phyloP scores from a whole-genome alignment of 2,113 vertebrate genomes.

The Monopterus albus region DNA sequence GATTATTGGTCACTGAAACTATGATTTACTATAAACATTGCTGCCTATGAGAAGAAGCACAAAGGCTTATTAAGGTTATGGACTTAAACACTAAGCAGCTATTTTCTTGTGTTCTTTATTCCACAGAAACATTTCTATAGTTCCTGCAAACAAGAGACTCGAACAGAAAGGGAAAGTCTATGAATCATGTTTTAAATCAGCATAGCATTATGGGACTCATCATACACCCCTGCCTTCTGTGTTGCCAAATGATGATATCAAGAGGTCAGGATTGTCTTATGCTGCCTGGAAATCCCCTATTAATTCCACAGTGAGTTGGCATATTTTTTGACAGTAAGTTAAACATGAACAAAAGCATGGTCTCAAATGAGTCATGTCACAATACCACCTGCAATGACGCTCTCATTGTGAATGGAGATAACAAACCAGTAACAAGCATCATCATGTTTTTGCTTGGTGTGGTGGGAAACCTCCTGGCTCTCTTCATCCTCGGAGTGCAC shows the following conservation, averaged over 20 bases:
- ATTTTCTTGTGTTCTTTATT: neutral
- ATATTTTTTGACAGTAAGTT: neutral
- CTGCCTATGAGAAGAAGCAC: no score
- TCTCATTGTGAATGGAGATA: conserved; percentile 59
- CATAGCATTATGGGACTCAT: conserved; percentile 11
- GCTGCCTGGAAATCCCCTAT: conserved; percentile 3
- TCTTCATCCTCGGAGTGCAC: conserved; percentile 87
- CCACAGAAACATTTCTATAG: conserved; percentile 5
- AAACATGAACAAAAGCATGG: conserved; percentile 60
- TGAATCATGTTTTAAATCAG: neutral
- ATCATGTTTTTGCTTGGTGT: conserved; percentile 88
- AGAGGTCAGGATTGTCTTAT: conserved; percentile 15
- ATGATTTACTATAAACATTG: no score
- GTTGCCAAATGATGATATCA: conserved; percentile 18
- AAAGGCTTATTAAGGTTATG: neutral
- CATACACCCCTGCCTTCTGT: neutral
- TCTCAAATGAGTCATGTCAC: conserved; percentile 68
- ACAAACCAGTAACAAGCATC: conserved; percentile 81
- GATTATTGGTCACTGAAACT: neutral
- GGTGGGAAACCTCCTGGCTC: conserved; percentile 87
- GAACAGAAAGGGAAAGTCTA: neutral
- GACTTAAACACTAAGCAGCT: neutral
- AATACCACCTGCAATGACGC: conserved; percentile 64
- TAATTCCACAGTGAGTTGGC: conserved; percentile 17
- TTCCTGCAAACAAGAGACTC: neutral